Evolutionary conservation across 2,113 vertebrate genomes (phyloP).

Genomic region (Sander lucioperca): DNA sequence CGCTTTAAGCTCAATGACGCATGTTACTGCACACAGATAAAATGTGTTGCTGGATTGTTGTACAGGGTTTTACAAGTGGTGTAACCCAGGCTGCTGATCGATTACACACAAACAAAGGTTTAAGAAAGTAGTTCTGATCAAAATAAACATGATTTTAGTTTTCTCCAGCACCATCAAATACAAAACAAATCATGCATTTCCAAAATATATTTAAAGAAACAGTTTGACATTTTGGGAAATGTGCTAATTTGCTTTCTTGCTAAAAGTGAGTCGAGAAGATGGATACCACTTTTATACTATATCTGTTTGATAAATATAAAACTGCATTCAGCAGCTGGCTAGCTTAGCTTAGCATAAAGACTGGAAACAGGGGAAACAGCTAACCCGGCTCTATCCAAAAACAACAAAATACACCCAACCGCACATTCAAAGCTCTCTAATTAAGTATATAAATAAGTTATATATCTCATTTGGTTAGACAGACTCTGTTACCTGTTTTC

Average conservation of each 20-base stretch:
- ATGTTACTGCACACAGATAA: slow-evolving; percentile 56
- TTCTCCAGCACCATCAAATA: background rate
- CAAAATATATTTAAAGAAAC: background rate
- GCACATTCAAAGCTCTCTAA: background rate
- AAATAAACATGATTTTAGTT: background rate
- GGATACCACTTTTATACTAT: background rate
- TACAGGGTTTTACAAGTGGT: slow-evolving; percentile 7
- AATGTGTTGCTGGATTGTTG: slow-evolving; percentile 38
- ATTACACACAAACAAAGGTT: slow-evolving; percentile 26
- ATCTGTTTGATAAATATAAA: background rate
- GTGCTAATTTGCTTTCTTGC: background rate
- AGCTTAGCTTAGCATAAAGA: background rate
- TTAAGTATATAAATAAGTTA: background rate
- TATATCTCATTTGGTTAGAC: background rate
- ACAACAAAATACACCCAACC: background rate
- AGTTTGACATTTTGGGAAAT: slow-evolving; percentile 3
- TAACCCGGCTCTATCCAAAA: background rate
- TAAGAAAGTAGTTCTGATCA: background rate
- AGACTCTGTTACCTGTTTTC: background rate
- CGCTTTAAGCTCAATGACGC: slow-evolving; percentile 47
- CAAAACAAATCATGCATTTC: background rate
- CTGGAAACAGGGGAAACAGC: background rate
- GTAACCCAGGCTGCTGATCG: slow-evolving; percentile 6
- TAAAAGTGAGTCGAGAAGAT: background rate
- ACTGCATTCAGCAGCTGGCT: background rate